A percentile compares a stretch with the other conserved stretches of the same genome.
Conservation (phyloP, 2,888 invertebrate species). For the Platerodrilus igneus region DNA sequence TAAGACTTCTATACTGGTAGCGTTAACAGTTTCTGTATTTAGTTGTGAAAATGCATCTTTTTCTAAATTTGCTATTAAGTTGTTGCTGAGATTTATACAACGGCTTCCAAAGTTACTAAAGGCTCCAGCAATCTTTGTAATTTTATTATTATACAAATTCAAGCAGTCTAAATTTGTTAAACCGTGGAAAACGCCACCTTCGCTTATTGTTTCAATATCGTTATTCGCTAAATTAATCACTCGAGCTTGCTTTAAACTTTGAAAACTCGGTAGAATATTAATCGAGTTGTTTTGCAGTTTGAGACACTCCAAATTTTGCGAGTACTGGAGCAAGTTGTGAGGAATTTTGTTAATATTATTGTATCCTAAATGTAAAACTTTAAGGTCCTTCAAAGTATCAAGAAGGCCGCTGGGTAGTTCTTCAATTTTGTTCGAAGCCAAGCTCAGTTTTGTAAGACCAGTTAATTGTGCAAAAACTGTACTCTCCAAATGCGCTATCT, state of each 20-base stretch:
- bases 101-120: slow-evolving; percentile 10
- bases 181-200: slow-evolving; percentile 6
- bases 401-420: slow-evolving; percentile 8
- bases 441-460: slow-evolving; percentile 8
- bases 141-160: slow-evolving; percentile 12
- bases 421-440: slow-evolving; percentile 9
- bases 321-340: slow-evolving; percentile 3
- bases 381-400: not conserved
- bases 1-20: slow-evolving; percentile 12
- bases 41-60: slow-evolving; percentile 2
- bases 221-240: slow-evolving; percentile 11
- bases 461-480: slow-evolving; percentile 6
- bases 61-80: slow-evolving; percentile 7
- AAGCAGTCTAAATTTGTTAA: slow-evolving; percentile 9
- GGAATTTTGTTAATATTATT: slow-evolving; percentile 13
- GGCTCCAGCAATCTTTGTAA: slow-evolving; percentile 3
- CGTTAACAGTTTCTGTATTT: not conserved
- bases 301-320: slow-evolving; percentile 2
- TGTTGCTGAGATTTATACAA: slow-evolving; percentile 13
- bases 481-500: slow-evolving; percentile 8
- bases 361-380: slow-evolving; percentile 8
- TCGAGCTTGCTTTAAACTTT: slow-evolving; percentile 4
- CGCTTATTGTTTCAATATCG: slow-evolving; percentile 8
- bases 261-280: slow-evolving; percentile 9
- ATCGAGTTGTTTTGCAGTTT: slow-evolving; percentile 8